Conservation (phyloP, 1,140 invertebrate species). For the Sycophaga agraensis region DNA sequence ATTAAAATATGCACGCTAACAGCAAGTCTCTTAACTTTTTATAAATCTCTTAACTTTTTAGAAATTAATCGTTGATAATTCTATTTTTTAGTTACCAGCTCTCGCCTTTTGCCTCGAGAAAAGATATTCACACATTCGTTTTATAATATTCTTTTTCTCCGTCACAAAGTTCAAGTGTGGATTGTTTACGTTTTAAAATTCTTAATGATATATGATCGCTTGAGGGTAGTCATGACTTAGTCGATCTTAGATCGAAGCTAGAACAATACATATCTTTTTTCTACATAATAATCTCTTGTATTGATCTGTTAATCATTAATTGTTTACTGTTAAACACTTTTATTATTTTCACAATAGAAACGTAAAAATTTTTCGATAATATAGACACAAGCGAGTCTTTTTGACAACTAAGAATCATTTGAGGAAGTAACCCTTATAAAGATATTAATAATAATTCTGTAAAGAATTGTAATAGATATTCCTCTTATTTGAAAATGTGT, state of each 20-base stretch:
- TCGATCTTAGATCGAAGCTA: constrained; percentile 38
- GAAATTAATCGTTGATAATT: constrained; percentile 31
- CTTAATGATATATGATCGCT: neutral
- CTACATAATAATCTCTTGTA: constrained; percentile 21
- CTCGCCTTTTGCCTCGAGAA: constrained; percentile 57
- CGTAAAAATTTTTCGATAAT: neutral
- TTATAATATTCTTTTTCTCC: constrained; percentile 28
- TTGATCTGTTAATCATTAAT: constrained; percentile 24
- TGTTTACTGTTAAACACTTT: constrained; percentile 11
- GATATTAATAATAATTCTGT: too few species aligned
- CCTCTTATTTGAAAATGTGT: too few species aligned
- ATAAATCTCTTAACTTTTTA: constrained; percentile 8
- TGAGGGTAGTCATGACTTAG: constrained; percentile 35
- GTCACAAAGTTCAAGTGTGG: constrained; percentile 12
- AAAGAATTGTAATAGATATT: too few species aligned
- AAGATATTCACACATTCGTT: constrained; percentile 19
- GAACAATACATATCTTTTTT: constrained; percentile 27
- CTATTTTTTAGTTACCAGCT: constrained; percentile 37
- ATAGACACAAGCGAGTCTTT: constrained; percentile 6
- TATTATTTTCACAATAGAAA: constrained; percentile 1
- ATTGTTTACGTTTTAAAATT: neutral
- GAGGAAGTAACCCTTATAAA: constrained; percentile 7
- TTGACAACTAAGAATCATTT: neutral
- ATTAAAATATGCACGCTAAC: too few species aligned
- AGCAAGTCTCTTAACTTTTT: neutral